Base-by-base conservation (phyloP, 1,140 invertebrate species). In the Stegodyphus mimosarum region DNA sequence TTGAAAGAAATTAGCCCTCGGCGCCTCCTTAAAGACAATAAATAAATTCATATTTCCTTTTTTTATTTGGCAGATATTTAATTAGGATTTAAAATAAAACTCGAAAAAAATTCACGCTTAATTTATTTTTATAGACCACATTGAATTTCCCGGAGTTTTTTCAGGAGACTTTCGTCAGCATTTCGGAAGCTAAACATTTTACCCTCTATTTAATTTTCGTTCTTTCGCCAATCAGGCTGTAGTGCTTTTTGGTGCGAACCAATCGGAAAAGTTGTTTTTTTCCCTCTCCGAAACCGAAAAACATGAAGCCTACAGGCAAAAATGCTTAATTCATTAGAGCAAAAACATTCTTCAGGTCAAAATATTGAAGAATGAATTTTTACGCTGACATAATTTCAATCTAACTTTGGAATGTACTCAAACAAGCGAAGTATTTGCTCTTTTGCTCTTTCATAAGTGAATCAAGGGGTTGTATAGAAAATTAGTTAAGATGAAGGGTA, bases 131-230 rank as follows among this genome's bases (percentile, higher is more conserved):
- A 64, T 10, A 13, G 71, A 51, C 55, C 18, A 50, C 18, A 73
- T 83, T 74, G 18, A 71, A 60, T 83, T 15, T 72, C 7, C 9
- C 48, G 1, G 49, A 17, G 11, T 9, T 60, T 80, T 83, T 74
- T 66, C 17, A 53, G n/a, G 7, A 48, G 18, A 53, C 52, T 60
- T 60, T 10, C 55, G 55, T 9, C 55, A 9, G 15, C 15, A 60
- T 73, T 66, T 52, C 52, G 5, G 71, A 73, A 73, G 55, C 52
- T 83, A 83, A 83, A 72, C 79, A 73, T 49, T 83, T 83, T 71
- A 74, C 69, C 71, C 69, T 83, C 79, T 60, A 83, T 83, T 83
- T 83, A 83, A 83, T 83, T 83, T 83, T 55, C 53, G n/a, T 71
- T 53, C 70, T 74, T 64, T 53, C 63, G 50, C 55, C 79, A 83